These are phyloP conservation scores for Meda fulgida DNA, from an alignment of 2,797 vertebrate species.

Conservation along the genomic window DNA sequence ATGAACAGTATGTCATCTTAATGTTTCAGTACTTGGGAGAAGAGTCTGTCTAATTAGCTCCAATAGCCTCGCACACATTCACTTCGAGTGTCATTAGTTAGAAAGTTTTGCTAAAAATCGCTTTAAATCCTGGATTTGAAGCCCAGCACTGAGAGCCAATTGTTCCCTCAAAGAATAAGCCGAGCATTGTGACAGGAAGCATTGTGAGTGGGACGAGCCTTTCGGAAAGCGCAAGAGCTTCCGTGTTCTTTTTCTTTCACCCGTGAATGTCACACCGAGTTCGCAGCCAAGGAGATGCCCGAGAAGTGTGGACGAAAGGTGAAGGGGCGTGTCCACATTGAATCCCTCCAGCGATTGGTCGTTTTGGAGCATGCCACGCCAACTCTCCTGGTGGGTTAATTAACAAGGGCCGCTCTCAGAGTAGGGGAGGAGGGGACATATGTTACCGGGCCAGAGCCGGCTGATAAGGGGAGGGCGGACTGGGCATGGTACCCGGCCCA, in stretches of 20 bases:
- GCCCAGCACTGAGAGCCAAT: conserved; percentile 82
- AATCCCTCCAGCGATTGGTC: conserved; percentile 52
- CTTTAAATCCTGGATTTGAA: conserved; percentile 83
- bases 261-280: conserved; percentile 31
- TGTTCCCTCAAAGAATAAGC: conserved; percentile 73
- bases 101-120: conserved; percentile 86
- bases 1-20: conserved; percentile 98
- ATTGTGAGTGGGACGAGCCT: conserved; percentile 42
- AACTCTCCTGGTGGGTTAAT: conserved; percentile 63
- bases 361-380: conserved; percentile 35
- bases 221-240: conserved; percentile 25
- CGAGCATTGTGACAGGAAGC: conserved; percentile 57
- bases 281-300: conserved; percentile 23
- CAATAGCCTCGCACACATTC: conserved; percentile 90
- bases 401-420: conserved; percentile 57
- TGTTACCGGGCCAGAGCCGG: conserved; percentile 53
- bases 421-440: conserved; percentile 52
- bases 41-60: conserved; percentile 94
- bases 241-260: conserved; percentile 29
- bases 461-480: conserved; percentile 68
- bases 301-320: conserved; percentile 58
- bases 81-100: conserved; percentile 91
- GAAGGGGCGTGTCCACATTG: conserved; percentile 53
- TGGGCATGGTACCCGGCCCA: conserved; percentile 71
- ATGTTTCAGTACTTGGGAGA: conserved; percentile 93